Base-by-base conservation (phyloP, 2,113 vertebrate genomes). In the Mormyrus iriodes region DNA sequence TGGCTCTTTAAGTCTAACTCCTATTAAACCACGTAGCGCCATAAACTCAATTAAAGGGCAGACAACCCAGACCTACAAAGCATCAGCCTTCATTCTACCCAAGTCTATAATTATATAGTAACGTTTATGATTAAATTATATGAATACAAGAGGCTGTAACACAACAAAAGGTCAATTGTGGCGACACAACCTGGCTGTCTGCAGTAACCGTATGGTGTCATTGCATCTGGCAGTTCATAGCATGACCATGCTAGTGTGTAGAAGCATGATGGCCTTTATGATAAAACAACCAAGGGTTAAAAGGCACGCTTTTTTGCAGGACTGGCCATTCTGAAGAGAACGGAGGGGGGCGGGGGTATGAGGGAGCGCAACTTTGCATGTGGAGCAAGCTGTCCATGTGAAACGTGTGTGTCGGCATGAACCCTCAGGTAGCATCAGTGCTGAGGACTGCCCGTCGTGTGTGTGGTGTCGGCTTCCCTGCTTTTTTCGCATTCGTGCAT, bases 1-100 rank as follows among this genome's bases (percentile, higher is more conserved):
- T 88, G 27, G 88, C 89, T 52, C 44, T 89, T 88, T 44, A 87
- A 85, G 49, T 21, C 19, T 39, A 61, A 61, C 24, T 61, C 55
- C 24, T 61, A 61, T 61, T n/a, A 61, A 61, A n/a, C 55, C 55
- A 48, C 51, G 9, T 48, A 65, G 61, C 51, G 21, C 24, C n/a
- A 0, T 84, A 84, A 61, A 83, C 10, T 12, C 39, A 89, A 35
- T 61, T 85, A 55, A 24, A 83, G 53, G 76, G 52, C 52, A 55
- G 79, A 52, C 4, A 44, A 61, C 15, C 52, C 76, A 83, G 13
- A 52, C 52, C 52, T 65, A 55, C 51, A 86, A 61, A 65, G 55
- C 35, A 6, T 3, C 53, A 39, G 6, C 3, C 35, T 89, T 84
- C 51, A 73, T 52, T 88, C 31, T 21, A 42, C 46, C 15, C 31